These are phyloP conservation scores for Sebastes ruberrimus DNA, from an alignment of 2,797 vertebrate species.

Conservation along the genomic window DNA sequence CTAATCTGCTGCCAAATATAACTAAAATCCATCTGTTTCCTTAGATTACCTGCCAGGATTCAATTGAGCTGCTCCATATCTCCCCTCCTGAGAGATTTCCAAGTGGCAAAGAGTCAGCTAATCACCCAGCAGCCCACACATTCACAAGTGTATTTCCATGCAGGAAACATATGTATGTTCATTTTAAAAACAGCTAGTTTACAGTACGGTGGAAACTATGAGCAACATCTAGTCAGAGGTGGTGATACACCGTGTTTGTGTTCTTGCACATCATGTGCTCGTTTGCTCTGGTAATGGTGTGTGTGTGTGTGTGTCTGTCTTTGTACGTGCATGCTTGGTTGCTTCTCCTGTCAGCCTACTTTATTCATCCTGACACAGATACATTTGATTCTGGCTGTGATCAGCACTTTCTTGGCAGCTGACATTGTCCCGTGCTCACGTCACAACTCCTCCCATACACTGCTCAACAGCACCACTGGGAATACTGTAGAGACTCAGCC, in stretches of 20 bases:
- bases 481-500: slow-evolving; percentile 36
- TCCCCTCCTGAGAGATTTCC: slow-evolving; percentile 62
- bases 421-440: slow-evolving; percentile 58
- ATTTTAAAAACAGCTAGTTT: slow-evolving; percentile 26
- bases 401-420: slow-evolving; percentile 74
- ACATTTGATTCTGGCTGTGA: slow-evolving; percentile 65
- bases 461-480: slow-evolving; percentile 43
- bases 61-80: slow-evolving; percentile 74
- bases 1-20: slow-evolving; percentile 83
- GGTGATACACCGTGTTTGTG: slow-evolving; percentile 27
- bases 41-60: slow-evolving; percentile 81
- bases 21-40: slow-evolving; percentile 83
- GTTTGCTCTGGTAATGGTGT: slow-evolving; percentile 37
- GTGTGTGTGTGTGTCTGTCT: slow-evolving; percentile 4
- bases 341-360: slow-evolving; percentile 57
- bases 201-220: slow-evolving; percentile 3
- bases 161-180: slow-evolving; percentile 45
- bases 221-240: slow-evolving; percentile 24
- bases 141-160: slow-evolving; percentile 55
- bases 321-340: slow-evolving; percentile 36
- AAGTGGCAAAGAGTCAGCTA: slow-evolving; percentile 72
- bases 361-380: slow-evolving; percentile 69
- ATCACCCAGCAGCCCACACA: slow-evolving; percentile 58
- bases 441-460: slow-evolving; percentile 49
- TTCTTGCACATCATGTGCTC: slow-evolving; percentile 39